A percentile compares a stretch with the other conserved stretches of the same genome.
Evolutionary conservation across 1,140 invertebrate species (phyloP).

Genomic region (Drosophila sproati): DNA sequence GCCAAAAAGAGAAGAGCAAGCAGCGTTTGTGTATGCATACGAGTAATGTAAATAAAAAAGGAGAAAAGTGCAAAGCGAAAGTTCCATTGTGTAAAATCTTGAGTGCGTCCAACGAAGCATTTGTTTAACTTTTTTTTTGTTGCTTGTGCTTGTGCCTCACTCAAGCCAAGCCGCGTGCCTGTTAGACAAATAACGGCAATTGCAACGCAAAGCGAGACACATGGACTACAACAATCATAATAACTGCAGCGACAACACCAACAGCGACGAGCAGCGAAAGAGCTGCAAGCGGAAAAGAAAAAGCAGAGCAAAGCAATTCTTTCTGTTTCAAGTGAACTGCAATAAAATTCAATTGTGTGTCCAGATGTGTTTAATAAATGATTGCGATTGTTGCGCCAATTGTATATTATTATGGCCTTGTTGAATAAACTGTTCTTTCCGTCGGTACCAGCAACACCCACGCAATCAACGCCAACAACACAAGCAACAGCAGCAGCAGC

Average conservation of each 20-base stretch:
- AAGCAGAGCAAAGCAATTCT: constrained; percentile 47
- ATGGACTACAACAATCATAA: constrained; percentile 20
- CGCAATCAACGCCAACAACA: constrained; percentile 42
- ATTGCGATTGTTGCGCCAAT: constrained; percentile 70
- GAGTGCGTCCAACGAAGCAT: constrained; percentile 23
- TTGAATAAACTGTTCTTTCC: constrained; percentile 84
- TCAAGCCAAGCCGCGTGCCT: constrained; percentile 4
- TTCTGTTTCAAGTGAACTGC: constrained; percentile 62
- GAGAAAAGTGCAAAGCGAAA: constrained; percentile 81
- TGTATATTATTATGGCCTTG: constrained; percentile 83
- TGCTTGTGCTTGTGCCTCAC: constrained; percentile 8
- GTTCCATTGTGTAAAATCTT: constrained; percentile 63
- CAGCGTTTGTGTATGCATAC: constrained; percentile 21
- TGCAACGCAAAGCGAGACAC: constrained; percentile 29
- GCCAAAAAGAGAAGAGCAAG: constrained; percentile 59
- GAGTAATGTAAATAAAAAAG: constrained; percentile 55
- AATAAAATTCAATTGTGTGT: constrained; percentile 51
- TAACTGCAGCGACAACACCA: constrained; percentile 6
- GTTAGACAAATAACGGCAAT: constrained; percentile 41
- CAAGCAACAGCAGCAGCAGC: constrained; percentile 24
- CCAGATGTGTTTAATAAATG: constrained; percentile 82
- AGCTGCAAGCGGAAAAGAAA: constrained; percentile 51
- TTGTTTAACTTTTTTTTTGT: constrained; percentile 29
- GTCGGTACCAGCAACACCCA: constrained; percentile 66
- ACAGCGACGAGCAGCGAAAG: constrained; percentile 17